These are phyloP conservation scores for Orcinus orca DNA, from an alignment of 2,113 vertebrate species.

Conservation along the genomic window DNA sequence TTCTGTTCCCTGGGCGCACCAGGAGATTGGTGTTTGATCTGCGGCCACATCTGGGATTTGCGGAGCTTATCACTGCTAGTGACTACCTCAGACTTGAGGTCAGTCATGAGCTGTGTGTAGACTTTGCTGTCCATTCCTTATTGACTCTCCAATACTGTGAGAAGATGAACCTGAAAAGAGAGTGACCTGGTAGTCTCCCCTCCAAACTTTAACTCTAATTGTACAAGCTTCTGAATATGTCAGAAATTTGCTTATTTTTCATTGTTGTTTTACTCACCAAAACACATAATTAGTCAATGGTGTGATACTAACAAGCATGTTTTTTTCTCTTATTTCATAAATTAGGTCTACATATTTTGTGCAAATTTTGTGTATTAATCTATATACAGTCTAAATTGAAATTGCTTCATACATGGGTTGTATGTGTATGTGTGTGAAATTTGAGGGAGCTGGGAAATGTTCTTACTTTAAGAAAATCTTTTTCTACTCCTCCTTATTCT, in stretches of 20 bases:
- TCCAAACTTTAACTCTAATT: not conserved
- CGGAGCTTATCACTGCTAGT: not conserved
- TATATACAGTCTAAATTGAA: not conserved
- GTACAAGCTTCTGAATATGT: not conserved
- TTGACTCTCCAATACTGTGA: not conserved
- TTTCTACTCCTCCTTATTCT: not conserved
- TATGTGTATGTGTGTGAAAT: not conserved
- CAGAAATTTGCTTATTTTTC: not conserved
- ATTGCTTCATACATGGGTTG: not conserved
- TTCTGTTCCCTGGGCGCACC: not conserved
- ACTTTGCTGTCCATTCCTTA: not conserved
- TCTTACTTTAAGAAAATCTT: not conserved
- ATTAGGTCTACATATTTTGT: not conserved
- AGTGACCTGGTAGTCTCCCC: not conserved
- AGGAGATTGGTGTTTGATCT: slow-evolving; percentile 30
- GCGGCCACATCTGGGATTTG: slow-evolving; percentile 40
- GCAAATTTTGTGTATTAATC: not conserved
- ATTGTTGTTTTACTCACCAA: not conserved
- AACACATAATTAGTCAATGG: not conserved
- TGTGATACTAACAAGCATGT: not conserved
- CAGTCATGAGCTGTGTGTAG: not conserved
- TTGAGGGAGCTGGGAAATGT: not conserved
- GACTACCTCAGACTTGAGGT: slow-evolving; percentile 31
- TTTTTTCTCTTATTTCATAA: not conserved
- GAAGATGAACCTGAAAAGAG: not conserved